Base-by-base conservation (phyloP, 2,888 invertebrate genomes). In the Amphipoea lucens region DNA sequence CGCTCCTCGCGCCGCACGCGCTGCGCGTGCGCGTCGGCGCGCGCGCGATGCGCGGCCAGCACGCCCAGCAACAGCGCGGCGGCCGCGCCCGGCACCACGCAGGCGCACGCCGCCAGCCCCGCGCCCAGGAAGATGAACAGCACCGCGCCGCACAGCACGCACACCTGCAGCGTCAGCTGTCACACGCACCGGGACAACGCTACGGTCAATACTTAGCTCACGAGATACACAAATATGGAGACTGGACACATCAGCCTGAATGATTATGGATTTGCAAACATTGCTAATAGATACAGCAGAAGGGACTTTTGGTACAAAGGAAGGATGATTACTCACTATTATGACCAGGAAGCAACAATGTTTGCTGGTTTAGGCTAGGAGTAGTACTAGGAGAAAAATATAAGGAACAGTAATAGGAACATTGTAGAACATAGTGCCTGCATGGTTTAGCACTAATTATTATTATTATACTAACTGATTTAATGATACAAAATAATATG, bases 81-180 rank as follows among this genome's bases (percentile, higher is more conserved):
- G 17, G 91, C 93, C 1, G 88, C 91, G 0, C 83, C 91, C 60
- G 92, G 90, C 85, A 91, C 85, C 80, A 90, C 85, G 72, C 84
- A 79, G 81, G 88, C 91, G 76, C 90, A 91, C 29, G 86, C 82
- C 62, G 75, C 78, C 84, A 84, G 89, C 42, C 91, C 86, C 42
- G 98, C 98, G 76, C 98, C 98, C 92, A 82, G 84, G 91, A 95
- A 98, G 97, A 96, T 99, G 98, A 78, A 98, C 98, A 95, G 84
- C 96, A 96, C 74, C 97, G 98, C 78, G 97, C 98, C 85, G 95
- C 92, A 72, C 90, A 95, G 97, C 96, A 94, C 94, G 92, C 98
- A 98, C 62, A 96, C 95, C 93, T 95, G 94, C 89, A 95, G 90
- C 17, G 94, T 95, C 88, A 94, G 51, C 95, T 95, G 90, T 51